Conservation (phyloP, 1,140 invertebrate species). For the Condylostylus longicornis region DNA sequence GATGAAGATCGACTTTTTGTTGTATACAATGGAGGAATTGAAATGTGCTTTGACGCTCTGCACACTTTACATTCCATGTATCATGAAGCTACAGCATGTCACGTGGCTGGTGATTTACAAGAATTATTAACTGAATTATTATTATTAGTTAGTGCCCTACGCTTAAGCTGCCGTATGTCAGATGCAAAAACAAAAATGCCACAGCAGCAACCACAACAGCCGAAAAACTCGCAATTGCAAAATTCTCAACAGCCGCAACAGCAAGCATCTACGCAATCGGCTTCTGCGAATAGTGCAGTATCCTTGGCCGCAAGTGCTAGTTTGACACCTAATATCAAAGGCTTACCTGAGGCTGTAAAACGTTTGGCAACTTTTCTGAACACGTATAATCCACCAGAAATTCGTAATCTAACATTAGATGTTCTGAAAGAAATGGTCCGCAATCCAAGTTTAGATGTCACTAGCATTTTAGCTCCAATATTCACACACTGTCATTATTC, state of each 20-base stretch:
- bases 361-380: constrained; percentile 77
- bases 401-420: constrained; percentile 63
- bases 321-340: constrained; percentile 50
- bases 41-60: constrained; percentile 78
- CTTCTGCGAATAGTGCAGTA: too few relatives aligned
- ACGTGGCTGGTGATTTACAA: constrained; percentile 64
- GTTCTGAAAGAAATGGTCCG: constrained; percentile 72
- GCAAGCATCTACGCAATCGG: constrained; percentile 11
- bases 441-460: constrained; percentile 64
- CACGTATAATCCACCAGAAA: constrained; percentile 76
- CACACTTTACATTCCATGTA: constrained; percentile 85
- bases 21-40: constrained; percentile 73
- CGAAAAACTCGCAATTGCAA: constrained; percentile 19
- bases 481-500: constrained; percentile 69
- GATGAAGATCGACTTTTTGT: constrained; percentile 78
- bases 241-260: constrained; percentile 18
- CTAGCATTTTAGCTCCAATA: constrained; percentile 66
- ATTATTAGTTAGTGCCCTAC: constrained; percentile 20
- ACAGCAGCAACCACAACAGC: constrained; percentile 23
- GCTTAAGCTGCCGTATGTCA: constrained; percentile 19
- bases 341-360: constrained; percentile 68
- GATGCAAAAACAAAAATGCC: constrained; percentile 21
- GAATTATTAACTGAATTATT: constrained; percentile 59
- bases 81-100: constrained; percentile 81
- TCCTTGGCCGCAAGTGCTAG: too few relatives aligned